phyloP scores from a whole-genome alignment of 2,113 vertebrate genomes.

The Notarius lentiginosus region DNA sequence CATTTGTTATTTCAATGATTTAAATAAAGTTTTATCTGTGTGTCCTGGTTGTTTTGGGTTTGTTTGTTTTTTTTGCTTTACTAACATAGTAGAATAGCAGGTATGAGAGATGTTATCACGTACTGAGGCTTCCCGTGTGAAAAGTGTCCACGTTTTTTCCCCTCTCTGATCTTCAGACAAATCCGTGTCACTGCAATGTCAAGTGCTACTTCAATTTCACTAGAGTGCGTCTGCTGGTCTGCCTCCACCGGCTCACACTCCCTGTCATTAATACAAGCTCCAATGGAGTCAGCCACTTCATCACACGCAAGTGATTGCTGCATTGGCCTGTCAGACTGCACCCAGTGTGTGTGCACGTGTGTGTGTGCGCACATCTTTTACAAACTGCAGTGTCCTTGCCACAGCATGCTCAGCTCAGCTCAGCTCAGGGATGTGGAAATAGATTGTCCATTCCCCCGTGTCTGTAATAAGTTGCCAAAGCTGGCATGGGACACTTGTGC shows the following conservation, averaged over 20 bases:
- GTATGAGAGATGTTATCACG: neutral
- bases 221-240: conserved; percentile 50
- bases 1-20: conserved; percentile 34
- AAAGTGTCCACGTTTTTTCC: conserved; percentile 8
- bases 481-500: conserved; percentile 42
- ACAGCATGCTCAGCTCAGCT: conserved; percentile 47
- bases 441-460: conserved; percentile 42
- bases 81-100: neutral
- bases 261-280: conserved; percentile 48
- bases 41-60: neutral
- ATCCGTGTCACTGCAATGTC: conserved; percentile 48
- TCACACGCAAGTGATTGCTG: conserved; percentile 54
- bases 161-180: conserved; percentile 38
- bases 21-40: conserved; percentile 40
- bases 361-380: conserved; percentile 33
- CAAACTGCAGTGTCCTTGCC: conserved; percentile 55
- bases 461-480: conserved; percentile 43
- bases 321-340: conserved; percentile 37
- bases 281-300: conserved; percentile 51
- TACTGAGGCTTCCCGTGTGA: conserved; percentile 7
- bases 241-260: conserved; percentile 34
- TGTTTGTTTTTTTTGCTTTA: neutral
- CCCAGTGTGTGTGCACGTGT: conserved; percentile 9
- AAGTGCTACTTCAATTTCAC: conserved; percentile 54
- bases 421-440: conserved; percentile 51